These are phyloP conservation scores for Pogonognathellus flavescens DNA, from an alignment of 1,140 invertebrate species.

Conservation along the genomic window DNA sequence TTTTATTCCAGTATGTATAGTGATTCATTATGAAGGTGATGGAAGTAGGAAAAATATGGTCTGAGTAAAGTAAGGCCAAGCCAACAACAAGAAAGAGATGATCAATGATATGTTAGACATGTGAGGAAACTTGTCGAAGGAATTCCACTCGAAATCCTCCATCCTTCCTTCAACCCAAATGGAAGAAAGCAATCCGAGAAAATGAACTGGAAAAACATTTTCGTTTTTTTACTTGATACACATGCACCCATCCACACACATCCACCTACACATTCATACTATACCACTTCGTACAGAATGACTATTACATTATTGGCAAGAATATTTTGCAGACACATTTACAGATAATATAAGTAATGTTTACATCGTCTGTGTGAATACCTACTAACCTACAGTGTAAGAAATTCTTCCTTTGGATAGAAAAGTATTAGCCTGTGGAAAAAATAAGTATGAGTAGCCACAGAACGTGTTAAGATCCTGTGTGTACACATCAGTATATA, in stretches of 20 bases:
- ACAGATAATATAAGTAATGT: too few relatives aligned
- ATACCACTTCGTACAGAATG: too few relatives aligned
- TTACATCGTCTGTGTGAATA: too few relatives aligned
- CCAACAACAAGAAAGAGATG: constrained; percentile 29
- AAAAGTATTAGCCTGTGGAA: too few relatives aligned
- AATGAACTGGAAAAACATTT: constrained; percentile 20
- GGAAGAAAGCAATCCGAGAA: constrained; percentile 43
- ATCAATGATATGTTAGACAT: constrained; percentile 45
- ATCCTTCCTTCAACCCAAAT: not conserved
- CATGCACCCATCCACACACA: not conserved
- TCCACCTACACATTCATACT: not conserved
- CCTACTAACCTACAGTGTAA: too few relatives aligned
- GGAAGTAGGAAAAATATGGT: not conserved
- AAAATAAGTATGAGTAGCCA: too few relatives aligned
- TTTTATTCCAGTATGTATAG: not conserved
- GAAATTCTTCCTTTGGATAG: too few relatives aligned
- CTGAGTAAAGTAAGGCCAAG: not conserved
- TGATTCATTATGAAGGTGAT: constrained; percentile 24
- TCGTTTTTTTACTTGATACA: not conserved
- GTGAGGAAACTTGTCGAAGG: constrained; percentile 27
- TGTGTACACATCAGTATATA: too few relatives aligned
- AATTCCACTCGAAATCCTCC: not conserved
- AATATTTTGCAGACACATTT: too few relatives aligned
- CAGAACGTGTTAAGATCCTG: too few relatives aligned
- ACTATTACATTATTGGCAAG: too few relatives aligned